These are phyloP conservation scores for Pissodes strobi DNA, from an alignment of 1,140 invertebrate genomes.

Conservation along the genomic window DNA sequence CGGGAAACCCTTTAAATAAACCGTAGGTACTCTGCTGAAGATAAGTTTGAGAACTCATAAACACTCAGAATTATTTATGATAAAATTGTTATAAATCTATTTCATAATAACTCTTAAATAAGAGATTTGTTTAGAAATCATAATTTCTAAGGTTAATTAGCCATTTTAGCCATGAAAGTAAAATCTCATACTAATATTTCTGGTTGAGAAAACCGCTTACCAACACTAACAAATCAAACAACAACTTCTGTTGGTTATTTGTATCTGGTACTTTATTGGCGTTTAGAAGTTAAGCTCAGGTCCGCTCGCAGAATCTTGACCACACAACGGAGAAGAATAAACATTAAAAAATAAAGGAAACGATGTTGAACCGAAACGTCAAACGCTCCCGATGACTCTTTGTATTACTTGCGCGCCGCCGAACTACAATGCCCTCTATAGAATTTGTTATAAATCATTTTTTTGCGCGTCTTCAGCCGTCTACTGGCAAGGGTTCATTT, in stretches of 20 bases:
- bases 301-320: background rate
- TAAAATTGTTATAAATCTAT: too few relatives aligned
- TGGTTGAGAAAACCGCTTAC: too few relatives aligned
- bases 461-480: background rate
- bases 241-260: background rate
- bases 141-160: too few relatives aligned
- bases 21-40: too few relatives aligned
- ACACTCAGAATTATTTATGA: too few relatives aligned
- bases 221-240: too few relatives aligned
- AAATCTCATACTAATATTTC: too few relatives aligned
- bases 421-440: constrained; percentile 14
- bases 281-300: background rate
- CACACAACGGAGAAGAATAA: background rate
- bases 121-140: too few relatives aligned
- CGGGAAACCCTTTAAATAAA: too few relatives aligned
- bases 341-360: background rate
- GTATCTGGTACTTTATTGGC: background rate
- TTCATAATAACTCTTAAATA: too few relatives aligned
- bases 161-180: too few relatives aligned
- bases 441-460: constrained; percentile 12
- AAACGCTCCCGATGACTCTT: background rate
- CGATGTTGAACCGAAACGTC: background rate
- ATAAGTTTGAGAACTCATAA: too few relatives aligned
- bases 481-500: constrained; percentile 12
- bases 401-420: constrained; percentile 1